A percentile compares a stretch with the other conserved stretches of the same genome.
These are phyloP conservation scores for Hirtodrosophila alboralis DNA, from an alignment of 2,888 invertebrate genomes.

Conservation along the genomic window DNA sequence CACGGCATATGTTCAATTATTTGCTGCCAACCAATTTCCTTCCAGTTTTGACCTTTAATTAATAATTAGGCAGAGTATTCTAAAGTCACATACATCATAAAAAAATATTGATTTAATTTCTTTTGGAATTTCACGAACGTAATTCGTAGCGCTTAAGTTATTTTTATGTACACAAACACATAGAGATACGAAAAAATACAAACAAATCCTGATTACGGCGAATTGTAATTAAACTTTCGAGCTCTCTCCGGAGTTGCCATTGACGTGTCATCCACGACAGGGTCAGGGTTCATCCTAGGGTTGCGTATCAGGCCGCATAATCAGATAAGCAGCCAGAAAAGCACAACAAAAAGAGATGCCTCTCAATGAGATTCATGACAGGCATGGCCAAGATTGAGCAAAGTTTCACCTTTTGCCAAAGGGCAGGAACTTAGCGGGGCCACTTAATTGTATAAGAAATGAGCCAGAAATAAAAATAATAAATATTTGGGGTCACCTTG, in stretches of 20 bases:
- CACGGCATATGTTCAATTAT: no score
- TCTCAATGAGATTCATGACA: constrained; percentile 69
- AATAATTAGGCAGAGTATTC: constrained; percentile 11
- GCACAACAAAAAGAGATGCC: constrained; percentile 37
- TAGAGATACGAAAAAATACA: constrained; percentile 23
- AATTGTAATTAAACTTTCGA: constrained; percentile 82
- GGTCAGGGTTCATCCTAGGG: constrained; percentile 13
- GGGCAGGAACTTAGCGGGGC: constrained; percentile 55
- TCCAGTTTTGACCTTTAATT: no score
- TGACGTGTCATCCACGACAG: constrained; percentile 67
- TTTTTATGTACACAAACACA: constrained; percentile 44
- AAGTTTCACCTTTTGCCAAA: constrained; percentile 46
- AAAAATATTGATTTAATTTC: constrained; percentile 15
- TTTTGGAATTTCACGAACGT: constrained; percentile 31
- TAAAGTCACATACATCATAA: constrained; percentile 2
- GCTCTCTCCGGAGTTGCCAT: constrained; percentile 67
- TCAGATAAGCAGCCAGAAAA: constrained; percentile 64
- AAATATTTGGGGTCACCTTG: constrained; percentile 20
- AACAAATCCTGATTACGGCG: constrained; percentile 61
- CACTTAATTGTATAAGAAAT: constrained; percentile 78
- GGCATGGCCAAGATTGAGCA: constrained; percentile 64
- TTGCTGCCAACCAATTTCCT: no score
- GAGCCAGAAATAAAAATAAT: constrained; percentile 41
- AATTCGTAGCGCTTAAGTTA: constrained; percentile 37
- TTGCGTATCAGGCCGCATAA: constrained; percentile 54